Conservation (phyloP, 2,888 invertebrate species). For the Apocheima hispidaria region DNA sequence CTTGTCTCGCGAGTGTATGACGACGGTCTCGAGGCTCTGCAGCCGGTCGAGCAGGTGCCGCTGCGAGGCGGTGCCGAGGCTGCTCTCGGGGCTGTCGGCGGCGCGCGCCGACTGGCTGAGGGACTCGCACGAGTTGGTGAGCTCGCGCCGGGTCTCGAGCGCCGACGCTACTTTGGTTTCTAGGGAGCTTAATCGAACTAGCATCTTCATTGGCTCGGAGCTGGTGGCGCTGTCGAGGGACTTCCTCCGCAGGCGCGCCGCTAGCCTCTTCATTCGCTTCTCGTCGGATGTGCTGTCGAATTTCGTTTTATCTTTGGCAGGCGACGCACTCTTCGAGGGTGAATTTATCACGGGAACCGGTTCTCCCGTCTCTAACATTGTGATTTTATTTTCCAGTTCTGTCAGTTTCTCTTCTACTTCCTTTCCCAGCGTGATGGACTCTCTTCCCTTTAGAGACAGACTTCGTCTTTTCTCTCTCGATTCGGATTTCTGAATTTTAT, state of each 20-base stretch:
- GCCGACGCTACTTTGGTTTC: slow-evolving; percentile 92
- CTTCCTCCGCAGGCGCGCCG: slow-evolving; percentile 88
- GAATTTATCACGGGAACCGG: slow-evolving; percentile 75
- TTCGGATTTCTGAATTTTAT: slow-evolving; percentile 92
- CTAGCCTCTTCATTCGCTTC: slow-evolving; percentile 81
- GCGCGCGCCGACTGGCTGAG: slow-evolving; percentile 76
- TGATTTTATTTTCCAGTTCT: slow-evolving; percentile 92
- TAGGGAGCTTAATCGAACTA: slow-evolving; percentile 90
- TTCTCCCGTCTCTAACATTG: slow-evolving; percentile 86
- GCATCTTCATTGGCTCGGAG: slow-evolving; percentile 92
- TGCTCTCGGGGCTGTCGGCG: slow-evolving; percentile 69
- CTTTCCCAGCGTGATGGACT: slow-evolving; percentile 92
- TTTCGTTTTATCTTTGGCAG: slow-evolving; percentile 85
- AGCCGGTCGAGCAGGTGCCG: slow-evolving; percentile 86
- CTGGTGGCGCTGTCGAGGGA: slow-evolving; percentile 92
- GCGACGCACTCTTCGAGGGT: slow-evolving; percentile 83
- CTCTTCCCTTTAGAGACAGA: slow-evolving; percentile 93
- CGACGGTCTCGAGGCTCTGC: slow-evolving; percentile 87
- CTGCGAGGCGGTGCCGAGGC: slow-evolving; percentile 81
- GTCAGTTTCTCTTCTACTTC: slow-evolving; percentile 94
- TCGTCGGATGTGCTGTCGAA: slow-evolving; percentile 76
- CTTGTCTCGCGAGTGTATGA: slow-evolving; percentile 88
- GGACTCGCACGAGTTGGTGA: slow-evolving; percentile 86
- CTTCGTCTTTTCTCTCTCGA: slow-evolving; percentile 92
- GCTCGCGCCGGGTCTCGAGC: slow-evolving; percentile 73